Percentiles rank a stretch among this genome's conserved stretches.
Evolutionary conservation across 2,113 vertebrate species (phyloP).

Genomic region (Megaceryle maxima): DNA sequence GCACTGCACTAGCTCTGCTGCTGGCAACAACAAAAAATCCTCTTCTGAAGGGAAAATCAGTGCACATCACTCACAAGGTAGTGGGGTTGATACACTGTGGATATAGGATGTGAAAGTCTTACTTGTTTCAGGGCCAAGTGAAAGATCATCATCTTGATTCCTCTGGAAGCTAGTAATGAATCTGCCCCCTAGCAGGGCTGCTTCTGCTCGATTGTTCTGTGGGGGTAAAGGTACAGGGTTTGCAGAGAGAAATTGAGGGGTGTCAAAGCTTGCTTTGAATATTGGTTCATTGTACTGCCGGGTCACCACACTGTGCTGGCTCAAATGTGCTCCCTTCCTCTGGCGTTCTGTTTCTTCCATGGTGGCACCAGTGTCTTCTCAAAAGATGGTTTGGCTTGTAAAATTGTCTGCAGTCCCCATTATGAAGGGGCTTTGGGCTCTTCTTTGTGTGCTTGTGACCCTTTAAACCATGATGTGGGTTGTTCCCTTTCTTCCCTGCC

Average conservation of each 20-base stretch:
- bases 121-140: not conserved
- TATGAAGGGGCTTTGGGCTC: not conserved
- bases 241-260: not conserved
- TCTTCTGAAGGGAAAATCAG: not conserved
- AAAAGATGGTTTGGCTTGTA: not conserved
- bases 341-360: not conserved
- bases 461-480: not conserved
- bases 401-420: not conserved
- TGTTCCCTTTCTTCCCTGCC: not conserved
- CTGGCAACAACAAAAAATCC: not conserved
- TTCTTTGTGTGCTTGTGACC: not conserved
- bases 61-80: rapidly evolving
- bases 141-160: not conserved
- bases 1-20: constrained; percentile 46
- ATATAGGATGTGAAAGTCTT: not conserved
- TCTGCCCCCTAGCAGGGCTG: not conserved
- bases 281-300: rapidly evolving
- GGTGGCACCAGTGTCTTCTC: not conserved
- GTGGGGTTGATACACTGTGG: too few relatives aligned
- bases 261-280: not conserved
- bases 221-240: not conserved
- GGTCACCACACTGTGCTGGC: not conserved
- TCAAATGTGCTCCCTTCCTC: not conserved
- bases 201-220: not conserved
- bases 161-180: not conserved